These are phyloP conservation scores for Trichosurus vulpecula DNA, from an alignment of 2,797 vertebrate species.

Conservation along the genomic window DNA sequence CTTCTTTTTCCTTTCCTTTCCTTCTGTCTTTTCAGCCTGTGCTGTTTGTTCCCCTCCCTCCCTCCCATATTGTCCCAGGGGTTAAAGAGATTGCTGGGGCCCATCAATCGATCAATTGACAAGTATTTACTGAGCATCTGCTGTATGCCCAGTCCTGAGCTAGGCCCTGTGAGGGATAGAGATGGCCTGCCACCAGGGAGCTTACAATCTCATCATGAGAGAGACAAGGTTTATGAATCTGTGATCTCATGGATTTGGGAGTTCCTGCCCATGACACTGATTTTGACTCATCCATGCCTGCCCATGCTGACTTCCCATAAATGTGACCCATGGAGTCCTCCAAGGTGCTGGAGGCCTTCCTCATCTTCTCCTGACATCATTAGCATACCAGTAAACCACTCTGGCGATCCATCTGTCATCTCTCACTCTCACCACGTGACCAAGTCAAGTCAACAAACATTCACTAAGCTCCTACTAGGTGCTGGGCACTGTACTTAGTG, in stretches of 20 bases:
- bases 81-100: background rate
- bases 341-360: background rate
- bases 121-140: background rate
- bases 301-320: background rate
- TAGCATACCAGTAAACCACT: background rate
- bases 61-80: background rate
- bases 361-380: background rate
- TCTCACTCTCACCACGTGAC: background rate
- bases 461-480: background rate
- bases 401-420: background rate
- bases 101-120: background rate
- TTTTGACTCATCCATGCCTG: background rate
- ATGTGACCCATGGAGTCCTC: background rate
- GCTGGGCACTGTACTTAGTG: background rate
- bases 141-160: background rate
- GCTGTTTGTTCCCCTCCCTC: background rate
- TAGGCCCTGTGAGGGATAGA: background rate
- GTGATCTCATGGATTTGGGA: background rate
- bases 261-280: background rate
- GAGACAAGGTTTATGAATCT: background rate
- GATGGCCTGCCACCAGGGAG: background rate
- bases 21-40: background rate
- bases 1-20: background rate
- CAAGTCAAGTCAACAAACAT: background rate
- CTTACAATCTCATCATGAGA: background rate